These are phyloP conservation scores for Toxostoma redivivum DNA, from an alignment of 2,113 vertebrate species.

Conservation along the genomic window DNA sequence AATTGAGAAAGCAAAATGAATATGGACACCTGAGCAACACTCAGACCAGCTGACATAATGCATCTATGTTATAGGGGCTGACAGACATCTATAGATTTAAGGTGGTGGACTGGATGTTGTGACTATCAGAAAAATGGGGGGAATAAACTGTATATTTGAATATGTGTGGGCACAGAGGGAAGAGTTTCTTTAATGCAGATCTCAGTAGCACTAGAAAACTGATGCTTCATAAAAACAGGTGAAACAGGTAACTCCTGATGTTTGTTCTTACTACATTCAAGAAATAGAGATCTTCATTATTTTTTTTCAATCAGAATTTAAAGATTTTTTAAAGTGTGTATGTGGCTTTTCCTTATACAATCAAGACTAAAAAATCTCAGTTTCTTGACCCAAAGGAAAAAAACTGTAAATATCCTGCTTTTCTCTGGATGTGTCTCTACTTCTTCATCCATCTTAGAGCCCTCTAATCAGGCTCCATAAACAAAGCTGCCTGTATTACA, in stretches of 20 bases:
- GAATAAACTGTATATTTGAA: background rate
- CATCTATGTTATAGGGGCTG: background rate
- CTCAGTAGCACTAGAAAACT: background rate
- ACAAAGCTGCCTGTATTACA: background rate
- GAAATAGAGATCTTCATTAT: rapidly evolving
- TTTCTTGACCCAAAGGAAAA: background rate
- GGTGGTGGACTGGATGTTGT: background rate
- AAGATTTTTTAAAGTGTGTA: background rate
- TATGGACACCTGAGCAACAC: background rate
- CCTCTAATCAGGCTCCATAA: background rate
- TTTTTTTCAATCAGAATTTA: background rate
- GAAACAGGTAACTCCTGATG: background rate
- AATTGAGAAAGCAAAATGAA: background rate
- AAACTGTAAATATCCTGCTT: background rate
- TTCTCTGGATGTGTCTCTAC: background rate
- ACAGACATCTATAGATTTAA: background rate
- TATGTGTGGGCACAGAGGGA: background rate
- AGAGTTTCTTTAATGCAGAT: background rate
- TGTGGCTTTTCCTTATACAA: background rate
- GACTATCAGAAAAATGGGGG: background rate
- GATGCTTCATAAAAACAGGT: background rate
- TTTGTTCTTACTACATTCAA: background rate
- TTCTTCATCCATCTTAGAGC: background rate
- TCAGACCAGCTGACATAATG: background rate
- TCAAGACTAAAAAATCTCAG: background rate